phyloP scores from a whole-genome alignment of 2,797 vertebrate genomes.

The Liparis tanakae region DNA sequence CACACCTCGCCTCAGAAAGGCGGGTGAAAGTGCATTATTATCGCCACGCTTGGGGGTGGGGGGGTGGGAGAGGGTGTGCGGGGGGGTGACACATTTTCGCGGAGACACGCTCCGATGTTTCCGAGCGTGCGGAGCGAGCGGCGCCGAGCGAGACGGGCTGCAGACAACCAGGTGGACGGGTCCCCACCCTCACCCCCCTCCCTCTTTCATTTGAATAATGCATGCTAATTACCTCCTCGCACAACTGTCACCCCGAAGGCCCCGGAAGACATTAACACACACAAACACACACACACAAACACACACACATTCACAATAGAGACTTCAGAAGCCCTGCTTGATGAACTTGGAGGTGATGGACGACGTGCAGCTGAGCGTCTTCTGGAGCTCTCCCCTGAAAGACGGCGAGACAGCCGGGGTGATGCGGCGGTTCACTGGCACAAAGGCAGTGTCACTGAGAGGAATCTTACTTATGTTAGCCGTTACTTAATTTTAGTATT shows the following conservation, averaged over 20 bases:
- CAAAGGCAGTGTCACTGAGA: not conserved
- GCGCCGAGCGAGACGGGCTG: constrained; percentile 70
- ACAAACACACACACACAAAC: constrained; percentile 31
- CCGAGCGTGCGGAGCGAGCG: constrained; percentile 70
- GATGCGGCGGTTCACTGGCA: constrained; percentile 2
- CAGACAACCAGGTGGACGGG: constrained; percentile 80
- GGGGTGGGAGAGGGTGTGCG: constrained; percentile 12
- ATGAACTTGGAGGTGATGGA: constrained; percentile 75
- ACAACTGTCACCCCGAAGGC: constrained; percentile 76
- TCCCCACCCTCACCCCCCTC: constrained; percentile 79
- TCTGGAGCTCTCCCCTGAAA: constrained; percentile 41
- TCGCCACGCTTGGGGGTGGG: constrained; percentile 17
- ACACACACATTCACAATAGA: constrained; percentile 64
- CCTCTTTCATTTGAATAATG: constrained; percentile 84
- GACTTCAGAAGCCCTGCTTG: constrained; percentile 64
- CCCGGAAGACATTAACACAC: constrained; percentile 64
- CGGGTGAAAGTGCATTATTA: constrained; percentile 54
- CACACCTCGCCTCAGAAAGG: constrained; percentile 52
- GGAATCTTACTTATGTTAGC: not conserved
- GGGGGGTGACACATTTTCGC: constrained; percentile 54
- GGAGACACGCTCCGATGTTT: constrained; percentile 69
- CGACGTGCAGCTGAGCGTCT: constrained; percentile 61
- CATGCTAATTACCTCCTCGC: constrained; percentile 86
- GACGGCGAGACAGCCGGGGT: constrained; percentile 22
- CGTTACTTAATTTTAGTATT: not conserved